These are phyloP conservation scores for Heterodera filipjevi DNA, from an alignment of 2,888 invertebrate species.

Conservation along the genomic window DNA sequence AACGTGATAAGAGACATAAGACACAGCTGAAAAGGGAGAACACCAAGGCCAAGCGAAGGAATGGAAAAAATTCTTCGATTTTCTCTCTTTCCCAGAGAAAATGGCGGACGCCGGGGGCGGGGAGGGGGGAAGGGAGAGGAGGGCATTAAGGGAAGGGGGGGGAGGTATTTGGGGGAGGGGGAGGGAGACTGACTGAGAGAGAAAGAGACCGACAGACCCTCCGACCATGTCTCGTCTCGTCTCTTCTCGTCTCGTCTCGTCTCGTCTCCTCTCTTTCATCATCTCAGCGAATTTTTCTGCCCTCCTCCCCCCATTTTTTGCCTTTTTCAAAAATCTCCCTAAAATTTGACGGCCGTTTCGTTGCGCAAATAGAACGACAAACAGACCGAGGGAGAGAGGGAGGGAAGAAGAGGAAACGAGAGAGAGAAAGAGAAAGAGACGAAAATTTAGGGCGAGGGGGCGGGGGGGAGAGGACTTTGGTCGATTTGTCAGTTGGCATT, in stretches of 20 bases:
- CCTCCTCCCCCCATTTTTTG: background rate
- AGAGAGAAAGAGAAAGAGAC: background rate
- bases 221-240: no score
- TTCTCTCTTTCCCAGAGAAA: background rate
- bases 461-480: background rate
- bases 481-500: conserved; percentile 8
- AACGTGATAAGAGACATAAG: background rate
- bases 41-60: background rate
- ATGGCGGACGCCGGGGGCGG: background rate
- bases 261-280: background rate
- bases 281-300: background rate
- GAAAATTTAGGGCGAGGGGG: background rate
- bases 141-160: background rate
- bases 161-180: background rate
- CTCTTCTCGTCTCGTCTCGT: no score
- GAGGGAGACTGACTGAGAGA: no score
- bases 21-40: background rate
- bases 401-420: background rate
- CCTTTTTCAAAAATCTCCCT: background rate
- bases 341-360: background rate
- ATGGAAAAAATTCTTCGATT: conserved; percentile 9
- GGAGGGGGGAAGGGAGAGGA: background rate
- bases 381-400: background rate
- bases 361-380: background rate
- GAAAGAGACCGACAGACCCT: no score